These are phyloP conservation scores for Palythoa heliodiscus DNA, from an alignment of 92 coral and sea anemone species.

Conservation along the genomic window DNA sequence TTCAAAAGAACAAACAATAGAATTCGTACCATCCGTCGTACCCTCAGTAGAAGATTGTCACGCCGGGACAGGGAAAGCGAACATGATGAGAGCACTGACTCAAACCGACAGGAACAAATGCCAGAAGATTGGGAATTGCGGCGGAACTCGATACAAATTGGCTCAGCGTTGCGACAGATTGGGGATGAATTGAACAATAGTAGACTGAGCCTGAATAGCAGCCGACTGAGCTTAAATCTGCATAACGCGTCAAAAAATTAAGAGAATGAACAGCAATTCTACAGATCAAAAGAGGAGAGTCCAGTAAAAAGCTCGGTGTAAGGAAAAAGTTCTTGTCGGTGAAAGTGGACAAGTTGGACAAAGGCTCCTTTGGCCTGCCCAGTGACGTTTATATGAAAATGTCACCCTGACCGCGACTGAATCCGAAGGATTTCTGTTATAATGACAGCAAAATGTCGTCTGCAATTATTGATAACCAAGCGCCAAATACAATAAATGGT, in stretches of 20 bases:
- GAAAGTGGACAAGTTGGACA: no score
- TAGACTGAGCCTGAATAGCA: slow-evolving; percentile 25
- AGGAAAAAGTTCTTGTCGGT: no score
- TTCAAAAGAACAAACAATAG: slow-evolving; percentile 19
- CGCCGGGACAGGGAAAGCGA: not conserved
- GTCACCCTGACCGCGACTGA: no score
- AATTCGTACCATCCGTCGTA: slow-evolving; percentile 12
- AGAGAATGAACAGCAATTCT: not conserved
- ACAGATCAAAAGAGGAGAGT: not conserved
- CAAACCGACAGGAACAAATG: not conserved
- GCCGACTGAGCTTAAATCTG: slow-evolving; percentile 29
- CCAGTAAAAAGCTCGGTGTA: no score
- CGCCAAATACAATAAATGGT: no score
- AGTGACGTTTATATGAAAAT: no score
- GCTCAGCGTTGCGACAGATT: slow-evolving; percentile 21
- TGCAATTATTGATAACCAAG: no score
- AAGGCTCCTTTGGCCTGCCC: no score
- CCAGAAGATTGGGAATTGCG: not conserved
- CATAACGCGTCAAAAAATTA: not conserved
- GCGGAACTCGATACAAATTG: slow-evolving; percentile 12
- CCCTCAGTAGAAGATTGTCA: slow-evolving; percentile 22
- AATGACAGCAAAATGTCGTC: no score
- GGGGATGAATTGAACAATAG: slow-evolving; percentile 43
- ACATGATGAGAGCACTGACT: not conserved
- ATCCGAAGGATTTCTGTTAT: no score